Evolutionary conservation across 2,113 vertebrate genomes (phyloP).

Genomic region (Carettochelys insculpta): DNA sequence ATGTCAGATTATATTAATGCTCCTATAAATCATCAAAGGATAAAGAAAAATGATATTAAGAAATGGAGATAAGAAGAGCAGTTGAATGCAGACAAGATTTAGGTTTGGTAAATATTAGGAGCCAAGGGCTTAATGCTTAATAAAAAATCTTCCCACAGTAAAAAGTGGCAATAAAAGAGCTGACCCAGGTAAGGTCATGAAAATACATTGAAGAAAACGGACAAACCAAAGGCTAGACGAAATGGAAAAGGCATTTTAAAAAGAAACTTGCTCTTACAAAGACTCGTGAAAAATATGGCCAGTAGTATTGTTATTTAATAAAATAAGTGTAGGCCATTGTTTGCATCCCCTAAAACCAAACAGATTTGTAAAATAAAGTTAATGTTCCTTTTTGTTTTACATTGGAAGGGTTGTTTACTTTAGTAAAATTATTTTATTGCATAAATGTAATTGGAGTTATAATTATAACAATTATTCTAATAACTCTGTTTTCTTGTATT

Average conservation of each 20-base stretch:
- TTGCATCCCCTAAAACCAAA: slow-evolving; percentile 6
- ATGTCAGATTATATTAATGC: background rate
- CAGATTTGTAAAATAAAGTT: slow-evolving; percentile 14
- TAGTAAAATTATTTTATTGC: background rate
- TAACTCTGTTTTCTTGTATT: background rate
- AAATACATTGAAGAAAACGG: slow-evolving; percentile 28
- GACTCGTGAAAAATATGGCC: background rate
- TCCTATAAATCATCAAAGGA: slow-evolving; percentile 29
- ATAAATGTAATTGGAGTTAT: background rate
- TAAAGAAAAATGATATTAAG: background rate
- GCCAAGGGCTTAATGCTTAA: slow-evolving; percentile 7
- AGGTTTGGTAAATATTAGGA: slow-evolving; percentile 54
- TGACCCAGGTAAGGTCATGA: slow-evolving; percentile 27
- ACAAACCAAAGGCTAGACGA: background rate
- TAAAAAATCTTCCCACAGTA: slow-evolving; percentile 35
- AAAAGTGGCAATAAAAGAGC: slow-evolving; percentile 29
- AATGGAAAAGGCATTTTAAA: background rate
- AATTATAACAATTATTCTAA: slow-evolving; percentile 29
- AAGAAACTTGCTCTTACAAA: background rate
- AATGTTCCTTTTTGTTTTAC: slow-evolving; percentile 13
- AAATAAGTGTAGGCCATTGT: slow-evolving; percentile 6
- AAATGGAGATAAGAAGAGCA: background rate
- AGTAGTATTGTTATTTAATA: slow-evolving; percentile 18
- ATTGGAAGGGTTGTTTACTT: background rate
- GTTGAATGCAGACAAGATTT: slow-evolving; percentile 39